Evolutionary conservation across 1,140 invertebrate genomes (phyloP), one percentile per base, ranked within the genome.

Genomic region (Drosophila rhopaloa): DNA sequence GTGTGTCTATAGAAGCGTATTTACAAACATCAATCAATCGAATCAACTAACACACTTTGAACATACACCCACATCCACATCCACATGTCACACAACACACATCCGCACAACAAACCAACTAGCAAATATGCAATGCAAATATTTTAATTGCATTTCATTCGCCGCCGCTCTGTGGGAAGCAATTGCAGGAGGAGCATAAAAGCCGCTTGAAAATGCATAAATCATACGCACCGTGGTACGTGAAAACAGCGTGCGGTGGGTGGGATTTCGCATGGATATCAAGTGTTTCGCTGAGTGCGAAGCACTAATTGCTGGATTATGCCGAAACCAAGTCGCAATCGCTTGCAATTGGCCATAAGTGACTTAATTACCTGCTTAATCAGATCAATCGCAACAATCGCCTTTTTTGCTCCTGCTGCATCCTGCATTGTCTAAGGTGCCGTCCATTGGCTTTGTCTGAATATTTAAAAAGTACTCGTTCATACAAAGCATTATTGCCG

Each of bases 371-470:
- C 14, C 27, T 38, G 35, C 43, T 8, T 50, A 71, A 72, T 71
- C 38, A 58, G 44, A 71, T 71, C 43, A 57, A 68, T 47, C 65
- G 44, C 62, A 35, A 29, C 51, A 40, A 40, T 24, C 13, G 44
- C 24, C 13, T 10, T 6, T 19, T 58, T 48, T 71, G 60, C 50
- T 80, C 47, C 57, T 68, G 61, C 60, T 44, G 24, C 44, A 29
- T 73, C 53, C 63, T 70, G 84, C 84, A 83, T 84, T 89, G 68
- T 78, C 75, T 85, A 85, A 85, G 81, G 76, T 91, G 86, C 90
- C 90, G 90, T 91, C 90, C 90, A 91, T 72, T 75, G 90, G 90
- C 90, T 91, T 90, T 90, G 90, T 91, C 66, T 67, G 68, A 66
- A 71, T 75, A 80, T 57, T 67, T 46, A 53, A 67, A 57, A 62